Evolutionary conservation across 1,140 invertebrate species (phyloP), one percentile per base, ranked within the genome.

Genomic region (Lordiphosa clarofinis): DNA sequence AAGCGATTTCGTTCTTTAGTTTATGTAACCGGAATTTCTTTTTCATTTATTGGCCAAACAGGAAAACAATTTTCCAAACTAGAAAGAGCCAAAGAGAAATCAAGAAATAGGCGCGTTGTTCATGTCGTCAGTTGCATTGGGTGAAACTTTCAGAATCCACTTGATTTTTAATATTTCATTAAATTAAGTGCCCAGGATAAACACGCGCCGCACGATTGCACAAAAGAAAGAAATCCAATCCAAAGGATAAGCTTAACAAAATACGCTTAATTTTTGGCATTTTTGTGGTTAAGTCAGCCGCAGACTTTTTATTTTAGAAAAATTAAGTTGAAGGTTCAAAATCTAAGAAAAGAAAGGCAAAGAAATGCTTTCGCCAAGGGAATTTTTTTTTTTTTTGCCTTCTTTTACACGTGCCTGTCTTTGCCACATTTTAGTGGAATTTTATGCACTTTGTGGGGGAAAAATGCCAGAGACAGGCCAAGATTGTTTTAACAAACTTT

Each of bases 131-230:
- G 66, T 38, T 70, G 67, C 67, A 70, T 38, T 21, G 21, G 21
- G 62, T 70, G 54, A 57, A 61, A 61, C 55, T 13, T 57, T 42
- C 62, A 4, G 62, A 44, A 38, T 58, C 35, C 19, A 7, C 15
- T 11, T 39, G 87, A 73, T 86, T 87, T 87, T 87, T 86, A 87
- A 87, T 87, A 87, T 87, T 88, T 87, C 86, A 87, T 87, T 87
- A 87, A 87, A 87, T 88, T 84, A 86, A 88, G 86, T 87, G 73
- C 73, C 58, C 5, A 8, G 28, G 28, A 31, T 49, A 61, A 76
- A 68, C 52, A 72, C 76, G 58, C 76, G 75, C 57, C 72, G 56
- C 72, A 81, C 60, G 81, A 70, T 44, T 75, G 71, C 60, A 79
- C 59, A 79, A 49, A 49, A 46, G 56, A 37, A 56, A 65, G 53